Evolutionary conservation across 2,888 invertebrate species (phyloP), one percentile per base, ranked within the genome.

Genomic region (Pristionchus maxplancki): DNA sequence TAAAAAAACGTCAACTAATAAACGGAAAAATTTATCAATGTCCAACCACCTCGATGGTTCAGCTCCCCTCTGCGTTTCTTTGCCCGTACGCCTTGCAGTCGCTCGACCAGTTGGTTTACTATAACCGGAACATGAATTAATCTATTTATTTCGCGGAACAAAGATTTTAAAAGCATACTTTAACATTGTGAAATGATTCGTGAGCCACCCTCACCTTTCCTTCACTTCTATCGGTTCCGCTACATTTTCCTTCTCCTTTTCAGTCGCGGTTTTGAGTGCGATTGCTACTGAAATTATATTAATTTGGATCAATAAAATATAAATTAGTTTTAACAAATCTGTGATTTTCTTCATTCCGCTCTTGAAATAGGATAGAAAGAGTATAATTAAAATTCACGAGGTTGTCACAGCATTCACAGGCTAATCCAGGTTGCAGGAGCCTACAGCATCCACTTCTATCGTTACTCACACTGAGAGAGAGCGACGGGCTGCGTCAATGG

Each of bases 401-500:
- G 44, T 44, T 11, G 44, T 44, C n/a, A n/a, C n/a, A n/a, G n/a
- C n/a, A n/a, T n/a, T n/a, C n/a, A n/a, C n/a, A n/a, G n/a, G n/a
- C n/a, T n/a, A n/a, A n/a, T n/a, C n/a, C n/a, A n/a, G n/a, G n/a
- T n/a, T n/a, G n/a, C n/a, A n/a, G n/a, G n/a, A n/a, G n/a, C 17
- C 53, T 17, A 53, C 13, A 53, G 3, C 53, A 17, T 3, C 20
- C 15, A 4, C 3, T 53, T 53, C 40, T 20, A 34, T 4, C 15
- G 17, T 15, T 20, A 44, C 78, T 28, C 20, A 78, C 88, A 34
- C 53, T 88, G 88, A 9, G 58, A 44, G 13, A 88, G 88, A 0
- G 88, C 78, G 28, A 88, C 48, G 4, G 88, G 88, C 48, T 88
- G 88, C 15, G 64, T 88, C 58, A 88, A 28, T 9, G 88, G 88